These are phyloP conservation scores for Centropristis striata DNA, from an alignment of 2,113 vertebrate species.

Conservation along the genomic window DNA sequence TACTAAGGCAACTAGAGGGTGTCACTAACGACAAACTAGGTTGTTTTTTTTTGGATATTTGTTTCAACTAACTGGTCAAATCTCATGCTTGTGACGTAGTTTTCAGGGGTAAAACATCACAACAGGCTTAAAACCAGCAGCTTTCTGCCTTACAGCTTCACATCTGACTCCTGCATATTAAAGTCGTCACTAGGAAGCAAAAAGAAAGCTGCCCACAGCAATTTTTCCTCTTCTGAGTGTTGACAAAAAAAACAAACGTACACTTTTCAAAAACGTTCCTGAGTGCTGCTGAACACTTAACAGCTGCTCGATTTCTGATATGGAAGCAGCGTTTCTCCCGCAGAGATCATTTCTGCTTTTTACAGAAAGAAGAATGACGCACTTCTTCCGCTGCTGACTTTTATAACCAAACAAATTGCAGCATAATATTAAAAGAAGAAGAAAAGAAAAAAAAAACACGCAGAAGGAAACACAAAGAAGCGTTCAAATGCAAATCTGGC, in stretches of 20 bases:
- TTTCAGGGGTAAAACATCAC: background rate
- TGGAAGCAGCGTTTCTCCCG: background rate
- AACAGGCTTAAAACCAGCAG: background rate
- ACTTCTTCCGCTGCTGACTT: constrained; percentile 21
- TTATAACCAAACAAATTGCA: constrained; percentile 4
- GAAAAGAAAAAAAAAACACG: background rate
- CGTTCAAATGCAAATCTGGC: constrained; percentile 32
- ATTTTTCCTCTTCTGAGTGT: background rate
- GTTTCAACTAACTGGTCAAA: background rate
- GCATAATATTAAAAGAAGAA: background rate
- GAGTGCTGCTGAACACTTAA: constrained; percentile 3
- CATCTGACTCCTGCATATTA: background rate
- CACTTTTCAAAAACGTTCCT: background rate
- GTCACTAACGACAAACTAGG: no score
- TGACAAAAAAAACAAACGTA: background rate
- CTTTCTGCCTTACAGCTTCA: background rate
- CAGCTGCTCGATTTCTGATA: constrained; percentile 15
- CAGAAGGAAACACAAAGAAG: constrained; percentile 3
- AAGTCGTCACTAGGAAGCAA: background rate
- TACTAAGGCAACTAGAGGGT: no score
- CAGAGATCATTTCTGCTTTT: background rate
- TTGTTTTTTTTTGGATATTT: no score
- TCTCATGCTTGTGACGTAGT: background rate
- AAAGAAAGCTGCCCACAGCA: background rate
- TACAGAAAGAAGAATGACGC: background rate